Percentiles rank a stretch among this genome's conserved stretches.
These are phyloP conservation scores for Aethina tumida DNA, from an alignment of 1,140 invertebrate genomes.

Conservation along the genomic window DNA sequence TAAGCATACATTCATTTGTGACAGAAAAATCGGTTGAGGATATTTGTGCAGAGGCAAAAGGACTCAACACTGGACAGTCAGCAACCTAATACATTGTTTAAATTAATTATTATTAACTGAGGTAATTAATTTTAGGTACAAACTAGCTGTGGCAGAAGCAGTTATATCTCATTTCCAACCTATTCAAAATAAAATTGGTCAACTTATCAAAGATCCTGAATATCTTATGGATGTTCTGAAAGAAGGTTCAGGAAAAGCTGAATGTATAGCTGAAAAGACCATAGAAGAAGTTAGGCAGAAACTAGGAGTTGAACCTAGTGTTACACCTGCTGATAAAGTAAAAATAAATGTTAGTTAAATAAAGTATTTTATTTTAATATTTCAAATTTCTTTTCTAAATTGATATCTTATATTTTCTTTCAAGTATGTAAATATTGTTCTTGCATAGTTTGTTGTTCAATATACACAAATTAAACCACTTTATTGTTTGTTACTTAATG, in stretches of 20 bases:
- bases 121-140: conserved; percentile 49
- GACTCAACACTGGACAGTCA: conserved; percentile 63
- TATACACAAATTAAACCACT: too few relatives aligned
- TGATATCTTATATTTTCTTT: too few relatives aligned
- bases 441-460: too few relatives aligned
- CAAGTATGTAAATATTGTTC: too few relatives aligned
- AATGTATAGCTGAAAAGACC: conserved; percentile 53
- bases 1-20: conserved; percentile 72
- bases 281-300: conserved; percentile 58
- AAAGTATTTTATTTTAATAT: neutral
- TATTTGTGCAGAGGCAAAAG: conserved; percentile 56
- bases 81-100: conserved; percentile 17
- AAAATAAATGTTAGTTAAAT: neutral
- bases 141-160: conserved; percentile 62
- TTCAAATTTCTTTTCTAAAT: too few relatives aligned
- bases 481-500: too few relatives aligned
- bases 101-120: conserved; percentile 9
- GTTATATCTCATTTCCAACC: conserved; percentile 63
- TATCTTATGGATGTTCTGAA: conserved; percentile 61
- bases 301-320: conserved; percentile 43
- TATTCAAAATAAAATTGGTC: conserved; percentile 52
- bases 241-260: conserved; percentile 59
- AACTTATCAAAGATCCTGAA: conserved; percentile 47
- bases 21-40: conserved; percentile 57
- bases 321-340: neutral